These are phyloP conservation scores for Gryllus bimaculatus DNA, from an alignment of 1,140 invertebrate genomes.

Conservation along the genomic window DNA sequence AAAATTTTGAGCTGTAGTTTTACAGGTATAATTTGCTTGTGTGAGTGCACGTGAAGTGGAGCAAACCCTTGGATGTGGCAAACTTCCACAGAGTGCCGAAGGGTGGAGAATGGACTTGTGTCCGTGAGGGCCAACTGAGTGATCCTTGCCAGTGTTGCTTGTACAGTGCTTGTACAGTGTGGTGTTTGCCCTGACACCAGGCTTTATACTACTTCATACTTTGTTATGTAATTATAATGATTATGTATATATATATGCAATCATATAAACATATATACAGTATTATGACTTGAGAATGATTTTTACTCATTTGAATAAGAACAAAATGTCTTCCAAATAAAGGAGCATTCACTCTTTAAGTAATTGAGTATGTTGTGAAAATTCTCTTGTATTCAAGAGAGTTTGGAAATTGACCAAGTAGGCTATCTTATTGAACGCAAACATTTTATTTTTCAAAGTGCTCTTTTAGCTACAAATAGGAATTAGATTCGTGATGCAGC, in stretches of 20 bases:
- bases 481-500: background rate
- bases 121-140: background rate
- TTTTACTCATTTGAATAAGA: constrained; percentile 34
- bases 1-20: background rate
- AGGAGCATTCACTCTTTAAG: constrained; percentile 15
- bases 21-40: background rate
- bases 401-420: background rate
- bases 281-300: constrained; percentile 29
- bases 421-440: background rate
- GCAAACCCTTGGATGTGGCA: background rate
- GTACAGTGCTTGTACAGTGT: constrained; percentile 10
- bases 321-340: constrained; percentile 35
- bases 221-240: constrained; percentile 18
- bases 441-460: background rate
- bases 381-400: background rate
- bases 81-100: background rate
- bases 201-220: constrained; percentile 7
- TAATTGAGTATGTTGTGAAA: background rate
- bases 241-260: constrained; percentile 11
- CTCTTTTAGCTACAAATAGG: too few species aligned
- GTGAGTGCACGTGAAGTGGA: background rate
- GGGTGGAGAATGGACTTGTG: background rate
- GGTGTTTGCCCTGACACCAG: background rate
- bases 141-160: constrained; percentile 6
- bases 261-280: constrained; percentile 25